Percentiles rank a stretch among this genome's conserved stretches.
These are phyloP conservation scores for Trachemys scripta DNA, from an alignment of 2,113 vertebrate species.

Conservation along the genomic window DNA sequence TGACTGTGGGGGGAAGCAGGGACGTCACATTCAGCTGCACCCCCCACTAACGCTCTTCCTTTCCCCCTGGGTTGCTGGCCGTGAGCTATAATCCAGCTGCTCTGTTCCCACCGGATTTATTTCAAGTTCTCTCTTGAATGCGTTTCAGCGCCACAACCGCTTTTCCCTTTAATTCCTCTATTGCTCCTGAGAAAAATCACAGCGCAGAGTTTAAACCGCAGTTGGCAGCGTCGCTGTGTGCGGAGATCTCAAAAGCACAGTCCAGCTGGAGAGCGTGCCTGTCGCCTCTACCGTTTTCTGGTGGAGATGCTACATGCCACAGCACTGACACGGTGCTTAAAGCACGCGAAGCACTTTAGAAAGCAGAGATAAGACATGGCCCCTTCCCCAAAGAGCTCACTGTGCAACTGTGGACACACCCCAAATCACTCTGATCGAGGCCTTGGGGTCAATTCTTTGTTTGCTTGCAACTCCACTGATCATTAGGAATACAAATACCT, in stretches of 20 bases:
- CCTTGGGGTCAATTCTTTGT: background rate
- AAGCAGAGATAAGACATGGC: background rate
- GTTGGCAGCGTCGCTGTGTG: background rate
- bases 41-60: background rate
- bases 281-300: rapidly evolving
- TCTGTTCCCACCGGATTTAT: background rate
- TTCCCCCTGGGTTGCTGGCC: background rate
- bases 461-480: background rate
- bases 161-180: background rate
- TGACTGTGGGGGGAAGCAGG: background rate
- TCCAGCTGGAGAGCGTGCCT: background rate
- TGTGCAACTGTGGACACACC: background rate
- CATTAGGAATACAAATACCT: background rate
- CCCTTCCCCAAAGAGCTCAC: background rate
- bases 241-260: background rate
- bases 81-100: rapidly evolving
- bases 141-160: rapidly evolving
- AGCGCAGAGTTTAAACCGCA: rapidly evolving
- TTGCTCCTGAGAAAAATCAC: background rate
- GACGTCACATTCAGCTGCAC: background rate
- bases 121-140: background rate
- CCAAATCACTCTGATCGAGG: background rate
- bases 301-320: background rate
- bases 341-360: background rate
- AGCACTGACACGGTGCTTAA: background rate